Percentiles rank a stretch among this genome's conserved stretches.
Conservation (phyloP, 2,113 vertebrate species). For the Menidia beryllina region DNA sequence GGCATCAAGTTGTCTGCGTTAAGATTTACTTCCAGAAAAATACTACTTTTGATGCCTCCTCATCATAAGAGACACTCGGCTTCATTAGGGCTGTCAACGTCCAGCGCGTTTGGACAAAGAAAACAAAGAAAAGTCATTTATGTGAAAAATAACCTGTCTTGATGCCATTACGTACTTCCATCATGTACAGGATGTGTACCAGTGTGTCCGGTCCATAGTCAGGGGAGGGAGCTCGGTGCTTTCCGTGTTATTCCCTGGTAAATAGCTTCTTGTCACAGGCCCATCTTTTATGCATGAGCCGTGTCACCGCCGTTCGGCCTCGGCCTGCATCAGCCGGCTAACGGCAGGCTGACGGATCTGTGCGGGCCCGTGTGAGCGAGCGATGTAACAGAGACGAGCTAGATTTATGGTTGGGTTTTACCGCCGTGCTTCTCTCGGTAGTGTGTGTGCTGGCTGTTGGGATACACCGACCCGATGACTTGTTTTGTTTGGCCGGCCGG, state of each 20-base stretch:
- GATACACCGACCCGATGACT: not conserved
- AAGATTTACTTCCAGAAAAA: not conserved
- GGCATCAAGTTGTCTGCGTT: not conserved
- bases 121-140: not conserved
- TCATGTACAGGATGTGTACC: too few relatives aligned
- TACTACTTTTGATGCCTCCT: not conserved
- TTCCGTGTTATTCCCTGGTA: constrained; percentile 42
- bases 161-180: too few relatives aligned
- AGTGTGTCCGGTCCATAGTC: not conserved
- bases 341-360: constrained; percentile 38
- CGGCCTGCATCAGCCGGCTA: constrained; percentile 50
- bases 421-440: constrained; percentile 5
- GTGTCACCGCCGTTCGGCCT: constrained; percentile 37
- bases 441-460: constrained; percentile 6
- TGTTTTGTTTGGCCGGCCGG: constrained; percentile 9
- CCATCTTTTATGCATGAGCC: constrained; percentile 70
- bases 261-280: constrained; percentile 33
- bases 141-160: too few relatives aligned
- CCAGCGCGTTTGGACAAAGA: not conserved
- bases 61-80: not conserved
- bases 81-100: not conserved
- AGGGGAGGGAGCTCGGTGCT: constrained; percentile 23
- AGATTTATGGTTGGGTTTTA: constrained; percentile 18
- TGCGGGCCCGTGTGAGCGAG: not conserved
- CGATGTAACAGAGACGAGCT: constrained; percentile 1